Conservation (phyloP, 2,113 vertebrate species). For the Chascanopsetta lugubris region DNA sequence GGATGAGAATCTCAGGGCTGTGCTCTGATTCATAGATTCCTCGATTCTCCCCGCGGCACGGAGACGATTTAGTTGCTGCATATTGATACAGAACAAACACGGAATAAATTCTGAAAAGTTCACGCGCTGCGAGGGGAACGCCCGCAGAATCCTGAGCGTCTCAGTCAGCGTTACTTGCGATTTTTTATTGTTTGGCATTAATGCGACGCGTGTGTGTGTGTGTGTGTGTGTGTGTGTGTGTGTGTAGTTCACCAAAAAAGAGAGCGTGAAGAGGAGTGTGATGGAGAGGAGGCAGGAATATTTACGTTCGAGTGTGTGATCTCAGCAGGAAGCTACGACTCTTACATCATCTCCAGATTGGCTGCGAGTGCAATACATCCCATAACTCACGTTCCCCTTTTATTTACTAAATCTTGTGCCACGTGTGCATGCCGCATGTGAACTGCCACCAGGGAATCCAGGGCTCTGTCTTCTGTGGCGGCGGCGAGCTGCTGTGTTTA, state of each 20-base stretch:
- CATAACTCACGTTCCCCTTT: slow-evolving; percentile 41
- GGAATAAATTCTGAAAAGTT: too few species aligned
- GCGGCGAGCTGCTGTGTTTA: slow-evolving; percentile 59
- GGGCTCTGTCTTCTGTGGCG: slow-evolving; percentile 50
- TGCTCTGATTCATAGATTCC: too few species aligned
- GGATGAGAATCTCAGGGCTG: too few species aligned
- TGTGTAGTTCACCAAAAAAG: slow-evolving; percentile 29
- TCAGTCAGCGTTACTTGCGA: not conserved
- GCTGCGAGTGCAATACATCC: slow-evolving; percentile 48
- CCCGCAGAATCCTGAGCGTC: not conserved
- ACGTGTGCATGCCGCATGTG: slow-evolving; percentile 7
- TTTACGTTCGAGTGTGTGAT: slow-evolving; percentile 32
- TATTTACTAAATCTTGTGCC: slow-evolving; percentile 43
- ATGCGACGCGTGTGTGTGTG: too few species aligned
- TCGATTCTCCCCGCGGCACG: too few species aligned
- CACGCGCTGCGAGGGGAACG: not conserved
- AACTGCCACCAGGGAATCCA: slow-evolving; percentile 35
- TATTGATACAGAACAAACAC: too few species aligned
- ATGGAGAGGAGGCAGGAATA: slow-evolving; percentile 31
- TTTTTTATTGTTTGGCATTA: slow-evolving; percentile 29
- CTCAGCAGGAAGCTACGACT: slow-evolving; percentile 40
- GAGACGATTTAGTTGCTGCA: too few species aligned
- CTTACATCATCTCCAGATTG: slow-evolving; percentile 61
- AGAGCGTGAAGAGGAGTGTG: slow-evolving; percentile 9
- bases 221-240: too few species aligned